A percentile compares a stretch with the other conserved stretches of the same genome.
phyloP scores from a whole-genome alignment of 2,113 vertebrate genomes.

The Catharus fuscescens region DNA sequence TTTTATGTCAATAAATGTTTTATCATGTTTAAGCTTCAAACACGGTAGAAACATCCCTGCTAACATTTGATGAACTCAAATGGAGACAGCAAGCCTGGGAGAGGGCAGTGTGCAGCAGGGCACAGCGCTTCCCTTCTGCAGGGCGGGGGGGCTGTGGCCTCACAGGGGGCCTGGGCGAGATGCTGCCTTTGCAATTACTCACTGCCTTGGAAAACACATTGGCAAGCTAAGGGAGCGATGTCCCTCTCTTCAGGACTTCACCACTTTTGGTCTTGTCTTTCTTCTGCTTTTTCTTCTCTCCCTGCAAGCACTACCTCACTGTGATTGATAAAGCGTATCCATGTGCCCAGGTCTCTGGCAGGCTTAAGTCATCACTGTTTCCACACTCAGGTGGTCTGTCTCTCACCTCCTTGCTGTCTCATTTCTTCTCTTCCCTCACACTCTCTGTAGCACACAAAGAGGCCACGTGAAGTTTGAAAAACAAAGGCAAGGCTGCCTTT shows the following conservation, averaged over 20 bases:
- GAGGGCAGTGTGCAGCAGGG: neutral
- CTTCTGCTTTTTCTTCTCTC: neutral
- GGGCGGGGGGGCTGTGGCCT: neutral
- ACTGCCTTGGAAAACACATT: neutral
- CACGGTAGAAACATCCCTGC: neutral
- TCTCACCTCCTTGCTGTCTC: neutral
- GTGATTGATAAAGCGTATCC: neutral
- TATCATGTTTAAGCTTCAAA: slow-evolving; percentile 62
- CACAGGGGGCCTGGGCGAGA: accelerated
- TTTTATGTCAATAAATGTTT: slow-evolving; percentile 71
- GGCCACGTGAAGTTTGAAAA: neutral
- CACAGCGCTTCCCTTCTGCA: neutral
- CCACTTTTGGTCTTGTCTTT: neutral
- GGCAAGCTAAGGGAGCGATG: neutral
- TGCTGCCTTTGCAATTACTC: neutral
- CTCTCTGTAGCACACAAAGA: neutral
- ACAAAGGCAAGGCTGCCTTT: neutral
- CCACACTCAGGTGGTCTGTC: neutral
- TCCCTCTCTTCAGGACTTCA: neutral
- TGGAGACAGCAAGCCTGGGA: neutral
- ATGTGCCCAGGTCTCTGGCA: neutral
- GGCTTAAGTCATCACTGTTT: neutral
- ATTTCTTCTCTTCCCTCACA: neutral
- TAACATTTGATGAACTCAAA: slow-evolving; percentile 37
- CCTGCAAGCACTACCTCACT: neutral